These are phyloP conservation scores for Chionomys nivalis DNA, from an alignment of 2,113 vertebrate species.

Conservation along the genomic window DNA sequence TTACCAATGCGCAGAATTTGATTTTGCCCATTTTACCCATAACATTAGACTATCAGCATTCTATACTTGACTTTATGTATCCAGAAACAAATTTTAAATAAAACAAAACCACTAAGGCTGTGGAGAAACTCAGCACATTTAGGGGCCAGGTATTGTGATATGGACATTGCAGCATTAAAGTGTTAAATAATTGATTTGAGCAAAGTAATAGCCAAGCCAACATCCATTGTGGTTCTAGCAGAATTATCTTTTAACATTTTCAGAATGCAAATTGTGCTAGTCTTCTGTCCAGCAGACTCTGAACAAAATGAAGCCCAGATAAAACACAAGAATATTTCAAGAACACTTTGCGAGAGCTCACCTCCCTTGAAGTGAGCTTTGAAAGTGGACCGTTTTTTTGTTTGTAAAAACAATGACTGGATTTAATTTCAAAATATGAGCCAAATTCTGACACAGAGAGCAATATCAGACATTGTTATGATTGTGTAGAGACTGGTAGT, in stretches of 20 bases:
- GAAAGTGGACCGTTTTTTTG: neutral
- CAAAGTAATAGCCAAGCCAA: neutral
- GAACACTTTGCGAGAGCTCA: neutral
- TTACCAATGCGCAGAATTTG: neutral
- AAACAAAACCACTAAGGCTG: constrained; percentile 38
- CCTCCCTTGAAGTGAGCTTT: constrained; percentile 5
- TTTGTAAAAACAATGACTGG: constrained; percentile 6
- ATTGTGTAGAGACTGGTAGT: neutral
- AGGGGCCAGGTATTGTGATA: neutral
- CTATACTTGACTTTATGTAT: neutral
- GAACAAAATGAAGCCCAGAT: neutral
- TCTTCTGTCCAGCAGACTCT: constrained; percentile 4
- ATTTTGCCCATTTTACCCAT: neutral
- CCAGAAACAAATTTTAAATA: constrained; percentile 44
- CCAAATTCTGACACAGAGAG: neutral
- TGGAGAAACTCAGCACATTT: neutral
- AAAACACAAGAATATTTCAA: neutral
- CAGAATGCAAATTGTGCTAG: neutral
- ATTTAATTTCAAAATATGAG: constrained; percentile 44
- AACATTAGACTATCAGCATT: constrained; percentile 16
- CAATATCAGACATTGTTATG: neutral
- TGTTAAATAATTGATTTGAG: constrained; percentile 45
- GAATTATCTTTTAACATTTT: constrained; percentile 52
- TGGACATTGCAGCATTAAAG: neutral
- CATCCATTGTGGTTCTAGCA: constrained; percentile 36